Base-by-base conservation (phyloP, 2,888 invertebrate species). In the Tortrix viridana region DNA sequence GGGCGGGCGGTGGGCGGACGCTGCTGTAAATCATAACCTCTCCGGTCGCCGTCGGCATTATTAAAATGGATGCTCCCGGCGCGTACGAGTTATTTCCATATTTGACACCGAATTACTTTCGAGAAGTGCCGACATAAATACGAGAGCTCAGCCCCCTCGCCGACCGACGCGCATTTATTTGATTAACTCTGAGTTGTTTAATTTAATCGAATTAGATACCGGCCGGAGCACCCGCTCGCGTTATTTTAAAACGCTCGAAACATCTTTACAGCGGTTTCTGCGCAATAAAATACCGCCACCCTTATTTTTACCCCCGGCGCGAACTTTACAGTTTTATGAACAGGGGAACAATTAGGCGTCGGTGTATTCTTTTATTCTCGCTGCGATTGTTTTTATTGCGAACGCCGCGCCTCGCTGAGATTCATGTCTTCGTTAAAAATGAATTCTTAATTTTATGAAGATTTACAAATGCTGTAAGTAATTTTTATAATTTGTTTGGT, bases 161-260 rank as follows among this genome's bases (percentile, higher is more conserved):
- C 83, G 85, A 83, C 88, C 86, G 83, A 82, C 81, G 77, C 85
- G 88, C 92, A 92, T 92, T 92, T 92, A 92, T 92, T 92, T 92
- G 92, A 92, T 92, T 92, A 92, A 92, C 91, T 91, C 85, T 77
- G 90, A 91, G 91, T 92, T 92, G 90, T 92, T 92, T 92, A 92
- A 92, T 92, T 92, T 92, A 92, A 92, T 91, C 88, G 89, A 91
- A 87, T 92, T 91, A 91, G 84, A 87, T 89, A 89, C 86, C 84
- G 88, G 85, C 85, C 76, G 81, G 80, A 74, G 74, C 74, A n/a
- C 76, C 74, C 76, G 76, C 82, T 83, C 85, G 86, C 85, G 62
- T 89, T 89, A 90, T 90, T 92, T 90, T 91, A 90, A 92, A 92
- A 79, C 85, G 86, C 81, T 84, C 77, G 70, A 84, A 92, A 91